Base-by-base conservation (phyloP, 1,140 invertebrate species). In the Heterodera carotae region DNA sequence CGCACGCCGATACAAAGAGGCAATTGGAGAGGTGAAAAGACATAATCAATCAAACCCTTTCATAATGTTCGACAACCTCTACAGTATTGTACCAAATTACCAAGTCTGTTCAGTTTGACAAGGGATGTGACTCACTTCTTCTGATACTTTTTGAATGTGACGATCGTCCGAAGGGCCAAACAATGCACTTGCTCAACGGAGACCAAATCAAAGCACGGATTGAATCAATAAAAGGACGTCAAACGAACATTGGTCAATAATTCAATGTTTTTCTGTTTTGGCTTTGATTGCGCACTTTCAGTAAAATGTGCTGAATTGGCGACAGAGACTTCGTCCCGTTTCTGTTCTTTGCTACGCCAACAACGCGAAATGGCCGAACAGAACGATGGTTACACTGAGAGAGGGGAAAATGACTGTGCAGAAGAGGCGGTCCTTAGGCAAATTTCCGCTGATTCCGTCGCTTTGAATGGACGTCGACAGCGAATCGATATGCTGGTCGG, bases 401-500 rank as follows among this genome's bases (percentile, higher is more conserved):
- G 39, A 43, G 29, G 4, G 27, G 62, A 33, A 4, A 4, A 22
- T 29, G 12, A 22, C 5, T 56, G 1, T 33, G 60, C 6, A 56
- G 69, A 64, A 25, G 36, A 64, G 8, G 68, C 68, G 27, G 69
- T 33, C 7, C 34, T 48, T 22, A 15, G 15, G 34, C 8, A 71
- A 71, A 27, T 71, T 10, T 64, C 69, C 7, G 31, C 22, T 25
- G 33, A 31, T 64, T 62, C 22, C 82, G 31, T 15, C 18, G 34
- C 86, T n/a, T 77, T 89, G 27, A 86, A 87, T 64, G 84, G 88
- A 48, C 77, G 88, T 10, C 87, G 87, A 73, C 73, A 84, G 62
- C 77, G 88, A 75, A 89, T 87, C 82, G 84, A 88, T 69, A 88
- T 89, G 74, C 81, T 89, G 8, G 84, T 87, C 1, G 88, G 89